A percentile compares a stretch with the other conserved stretches of the same genome.
These are phyloP conservation scores for Neopelma chrysocephalum DNA, from an alignment of 2,797 vertebrate species.

Conservation along the genomic window DNA sequence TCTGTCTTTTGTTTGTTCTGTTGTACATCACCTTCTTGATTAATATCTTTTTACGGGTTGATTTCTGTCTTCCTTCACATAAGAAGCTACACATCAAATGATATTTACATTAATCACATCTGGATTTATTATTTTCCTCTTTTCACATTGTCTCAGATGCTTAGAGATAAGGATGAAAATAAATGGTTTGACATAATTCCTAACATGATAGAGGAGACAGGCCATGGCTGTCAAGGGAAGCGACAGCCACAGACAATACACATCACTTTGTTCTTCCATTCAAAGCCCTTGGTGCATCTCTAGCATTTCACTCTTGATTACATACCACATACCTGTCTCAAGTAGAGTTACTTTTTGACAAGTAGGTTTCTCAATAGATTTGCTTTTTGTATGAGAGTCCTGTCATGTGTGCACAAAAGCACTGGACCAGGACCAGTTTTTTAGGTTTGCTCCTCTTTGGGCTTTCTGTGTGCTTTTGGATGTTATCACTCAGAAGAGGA, in stretches of 20 bases:
- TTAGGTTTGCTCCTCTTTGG: neutral
- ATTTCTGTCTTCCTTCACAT: neutral
- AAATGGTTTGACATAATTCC: neutral
- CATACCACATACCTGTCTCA: neutral
- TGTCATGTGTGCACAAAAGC: neutral
- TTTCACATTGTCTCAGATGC: neutral
- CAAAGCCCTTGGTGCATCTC: conserved; percentile 5
- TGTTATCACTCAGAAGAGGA: neutral
- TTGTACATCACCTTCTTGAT: neutral
- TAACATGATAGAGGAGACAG: neutral
- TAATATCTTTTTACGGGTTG: neutral
- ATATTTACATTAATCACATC: neutral
- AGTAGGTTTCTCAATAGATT: neutral
- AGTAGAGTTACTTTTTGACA: neutral
- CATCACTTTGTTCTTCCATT: neutral
- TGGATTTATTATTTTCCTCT: neutral
- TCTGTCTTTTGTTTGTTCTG: neutral
- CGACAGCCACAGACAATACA: neutral
- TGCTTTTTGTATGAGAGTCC: neutral
- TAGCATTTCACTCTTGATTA: neutral
- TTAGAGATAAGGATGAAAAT: conserved; percentile 1
- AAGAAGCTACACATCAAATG: neutral
- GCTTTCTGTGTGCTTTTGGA: neutral
- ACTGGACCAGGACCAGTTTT: neutral
- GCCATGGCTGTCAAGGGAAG: neutral